phyloP scores from a whole-genome alignment of 2,797 vertebrate species.

The Sus cebifrons region DNA sequence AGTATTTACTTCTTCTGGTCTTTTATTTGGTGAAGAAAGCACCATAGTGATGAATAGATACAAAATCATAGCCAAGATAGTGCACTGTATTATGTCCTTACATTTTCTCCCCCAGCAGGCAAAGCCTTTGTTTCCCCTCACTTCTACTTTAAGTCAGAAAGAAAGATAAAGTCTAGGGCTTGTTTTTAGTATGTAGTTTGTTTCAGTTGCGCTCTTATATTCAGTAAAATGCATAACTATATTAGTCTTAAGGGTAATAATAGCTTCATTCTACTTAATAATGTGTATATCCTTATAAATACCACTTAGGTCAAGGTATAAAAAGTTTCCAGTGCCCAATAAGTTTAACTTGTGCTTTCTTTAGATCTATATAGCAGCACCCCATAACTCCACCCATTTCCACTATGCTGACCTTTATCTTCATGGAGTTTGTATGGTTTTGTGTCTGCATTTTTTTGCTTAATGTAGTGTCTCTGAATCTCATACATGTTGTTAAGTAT shows the following conservation, averaged over 20 bases:
- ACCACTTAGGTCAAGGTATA: background rate
- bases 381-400: background rate
- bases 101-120: background rate
- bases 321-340: background rate
- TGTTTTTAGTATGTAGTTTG: background rate
- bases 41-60: background rate
- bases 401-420: background rate
- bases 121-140: background rate
- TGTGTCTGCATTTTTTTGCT: background rate
- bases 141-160: background rate
- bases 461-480: background rate
- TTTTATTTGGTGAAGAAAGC: constrained; percentile 22
- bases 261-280: background rate
- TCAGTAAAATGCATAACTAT: background rate
- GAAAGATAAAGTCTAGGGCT: background rate
- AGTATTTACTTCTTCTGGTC: background rate
- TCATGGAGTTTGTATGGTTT: background rate
- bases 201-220: background rate
- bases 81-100: background rate
- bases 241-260: background rate
- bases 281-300: background rate
- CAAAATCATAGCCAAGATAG: background rate
- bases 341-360: background rate
- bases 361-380: background rate
- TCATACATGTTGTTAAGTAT: background rate